phyloP scores from a whole-genome alignment of 2,888 invertebrate species.

The Candidula unifasciata region DNA sequence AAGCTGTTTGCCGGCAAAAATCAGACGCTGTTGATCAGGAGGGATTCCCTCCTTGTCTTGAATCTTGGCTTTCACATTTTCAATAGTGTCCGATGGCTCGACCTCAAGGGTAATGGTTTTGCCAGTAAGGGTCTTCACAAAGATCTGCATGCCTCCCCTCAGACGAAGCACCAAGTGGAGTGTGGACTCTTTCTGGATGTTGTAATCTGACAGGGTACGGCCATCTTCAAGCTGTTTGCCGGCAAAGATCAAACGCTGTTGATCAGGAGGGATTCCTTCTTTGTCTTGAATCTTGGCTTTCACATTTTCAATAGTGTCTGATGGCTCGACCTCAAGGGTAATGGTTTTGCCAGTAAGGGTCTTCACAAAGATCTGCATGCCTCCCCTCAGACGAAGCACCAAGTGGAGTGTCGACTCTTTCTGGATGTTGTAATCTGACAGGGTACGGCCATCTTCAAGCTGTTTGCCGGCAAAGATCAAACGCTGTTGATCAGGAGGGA shows the following conservation, averaged over 20 bases:
- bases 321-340: too few relatives aligned
- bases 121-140: too few relatives aligned
- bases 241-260: slow-evolving; percentile 93
- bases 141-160: too few relatives aligned
- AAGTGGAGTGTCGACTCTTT: slow-evolving; percentile 92
- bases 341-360: too few relatives aligned
- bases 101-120: too few relatives aligned
- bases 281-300: slow-evolving; percentile 3
- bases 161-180: too few relatives aligned
- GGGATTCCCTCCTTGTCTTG: slow-evolving; percentile 43
- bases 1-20: slow-evolving; percentile 96
- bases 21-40: slow-evolving; percentile 89
- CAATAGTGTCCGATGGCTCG: too few relatives aligned
- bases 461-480: slow-evolving; percentile 45
- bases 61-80: too few relatives aligned
- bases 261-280: slow-evolving; percentile 80
- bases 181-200: too few relatives aligned
- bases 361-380: too few relatives aligned
- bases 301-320: too few relatives aligned
- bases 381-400: too few relatives aligned
- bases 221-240: slow-evolving; percentile 98
- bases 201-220: slow-evolving; percentile 91
- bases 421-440: slow-evolving; percentile 79
- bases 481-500: slow-evolving; percentile 40
- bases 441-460: slow-evolving; percentile 41